Evolutionary conservation across 1,140 invertebrate genomes (phyloP).

Genomic region (Pantala flavescens): DNA sequence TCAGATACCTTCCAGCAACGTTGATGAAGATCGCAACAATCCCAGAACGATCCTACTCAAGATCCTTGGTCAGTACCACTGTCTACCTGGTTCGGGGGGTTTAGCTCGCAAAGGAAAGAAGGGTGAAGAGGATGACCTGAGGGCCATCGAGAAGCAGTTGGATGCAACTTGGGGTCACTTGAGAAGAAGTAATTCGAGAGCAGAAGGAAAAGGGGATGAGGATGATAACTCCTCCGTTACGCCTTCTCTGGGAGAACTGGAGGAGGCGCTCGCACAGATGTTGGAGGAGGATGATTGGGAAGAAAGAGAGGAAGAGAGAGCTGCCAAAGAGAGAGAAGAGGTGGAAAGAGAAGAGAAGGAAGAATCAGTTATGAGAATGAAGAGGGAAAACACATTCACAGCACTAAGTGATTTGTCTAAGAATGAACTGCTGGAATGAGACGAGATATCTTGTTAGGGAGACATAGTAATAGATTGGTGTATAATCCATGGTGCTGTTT

Average conservation of each 20-base stretch:
- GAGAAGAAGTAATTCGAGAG: background rate
- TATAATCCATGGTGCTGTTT: too few species aligned
- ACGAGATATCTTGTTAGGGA: too few species aligned
- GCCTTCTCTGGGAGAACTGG: conserved; percentile 35
- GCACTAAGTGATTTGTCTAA: background rate
- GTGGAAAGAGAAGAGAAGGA: background rate
- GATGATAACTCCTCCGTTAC: conserved; percentile 35
- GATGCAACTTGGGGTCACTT: too few species aligned
- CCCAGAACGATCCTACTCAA: background rate
- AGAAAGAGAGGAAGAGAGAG: background rate
- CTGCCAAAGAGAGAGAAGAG: background rate
- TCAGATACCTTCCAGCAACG: background rate
- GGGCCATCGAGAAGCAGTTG: too few species aligned
- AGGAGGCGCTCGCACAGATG: conserved; percentile 35
- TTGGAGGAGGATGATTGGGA: conserved; percentile 31
- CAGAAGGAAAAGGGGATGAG: conserved; percentile 22
- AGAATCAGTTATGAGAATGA: background rate
- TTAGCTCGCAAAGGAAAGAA: too few species aligned
- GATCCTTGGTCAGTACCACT: background rate
- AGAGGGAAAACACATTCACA: background rate
- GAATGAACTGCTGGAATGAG: background rate
- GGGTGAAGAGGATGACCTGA: too few species aligned
- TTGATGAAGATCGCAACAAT: background rate
- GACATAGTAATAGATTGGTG: too few species aligned
- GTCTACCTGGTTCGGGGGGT: background rate